Evolutionary conservation across 2,797 vertebrate species (phyloP).

Genomic region (Bucorvus abyssinicus): DNA sequence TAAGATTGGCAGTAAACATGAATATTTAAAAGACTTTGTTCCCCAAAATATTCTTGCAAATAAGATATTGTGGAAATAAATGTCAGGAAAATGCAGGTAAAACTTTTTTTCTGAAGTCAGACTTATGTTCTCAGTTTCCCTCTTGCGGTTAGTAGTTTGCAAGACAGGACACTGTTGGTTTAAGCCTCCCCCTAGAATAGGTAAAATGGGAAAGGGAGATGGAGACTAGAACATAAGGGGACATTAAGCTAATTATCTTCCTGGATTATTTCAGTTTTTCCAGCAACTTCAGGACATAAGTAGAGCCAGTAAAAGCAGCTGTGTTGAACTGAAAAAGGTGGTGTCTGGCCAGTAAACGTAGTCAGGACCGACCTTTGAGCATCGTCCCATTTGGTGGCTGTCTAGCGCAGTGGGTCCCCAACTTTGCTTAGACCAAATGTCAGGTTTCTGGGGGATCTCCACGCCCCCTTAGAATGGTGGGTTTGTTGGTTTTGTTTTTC

Average conservation of each 20-base stretch:
- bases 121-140: background rate
- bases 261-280: background rate
- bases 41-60: background rate
- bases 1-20: fast-evolving
- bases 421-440: background rate
- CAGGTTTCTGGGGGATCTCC: background rate
- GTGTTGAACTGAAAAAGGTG: background rate
- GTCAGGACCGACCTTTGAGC: background rate
- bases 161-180: background rate
- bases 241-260: background rate
- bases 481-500: background rate
- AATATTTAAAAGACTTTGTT: background rate
- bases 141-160: background rate
- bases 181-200: background rate
- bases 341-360: background rate
- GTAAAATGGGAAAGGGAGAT: background rate
- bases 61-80: background rate
- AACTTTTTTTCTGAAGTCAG: background rate
- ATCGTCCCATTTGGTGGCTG: background rate
- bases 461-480: fast-evolving
- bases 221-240: background rate
- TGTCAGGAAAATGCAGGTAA: background rate
- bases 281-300: background rate
- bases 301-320: background rate
- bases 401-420: background rate